Conservation (phyloP, 2,113 vertebrate genomes). For the Pholis gunnellus region DNA sequence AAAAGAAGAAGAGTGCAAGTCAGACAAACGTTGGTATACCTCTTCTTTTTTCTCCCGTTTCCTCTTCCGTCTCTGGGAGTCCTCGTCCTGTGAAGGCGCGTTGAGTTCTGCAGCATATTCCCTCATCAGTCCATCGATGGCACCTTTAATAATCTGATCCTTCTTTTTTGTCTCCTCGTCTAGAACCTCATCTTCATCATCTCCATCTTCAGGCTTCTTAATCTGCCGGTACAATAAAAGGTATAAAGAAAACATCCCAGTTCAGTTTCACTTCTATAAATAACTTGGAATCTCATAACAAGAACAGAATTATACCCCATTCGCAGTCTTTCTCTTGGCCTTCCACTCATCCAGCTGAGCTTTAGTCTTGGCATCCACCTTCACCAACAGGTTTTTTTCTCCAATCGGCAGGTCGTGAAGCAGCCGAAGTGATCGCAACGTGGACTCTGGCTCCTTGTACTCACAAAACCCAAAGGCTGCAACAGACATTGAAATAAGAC, state of each 20-base stretch:
- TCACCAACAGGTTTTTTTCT: constrained; percentile 97
- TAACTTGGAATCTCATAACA: background rate
- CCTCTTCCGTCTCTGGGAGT: constrained; percentile 95
- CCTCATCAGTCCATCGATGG: constrained; percentile 95
- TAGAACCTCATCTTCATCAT: constrained; percentile 95
- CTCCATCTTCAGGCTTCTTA: constrained; percentile 87
- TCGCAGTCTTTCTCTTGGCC: constrained; percentile 93
- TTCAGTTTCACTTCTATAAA: background rate
- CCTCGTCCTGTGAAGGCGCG: constrained; percentile 94
- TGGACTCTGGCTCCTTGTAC: constrained; percentile 98
- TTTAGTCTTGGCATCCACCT: constrained; percentile 99
- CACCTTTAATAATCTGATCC: constrained; percentile 95
- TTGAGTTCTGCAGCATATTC: constrained; percentile 98
- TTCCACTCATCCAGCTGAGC: constrained; percentile 99
- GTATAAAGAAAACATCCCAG: background rate
- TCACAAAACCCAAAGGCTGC: constrained; percentile 99
- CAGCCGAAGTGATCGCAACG: constrained; percentile 92
- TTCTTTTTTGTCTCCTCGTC: constrained; percentile 97
- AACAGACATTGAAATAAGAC: constrained; percentile 24
- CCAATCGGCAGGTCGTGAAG: constrained; percentile 97
- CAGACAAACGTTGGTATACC: constrained; percentile 76
- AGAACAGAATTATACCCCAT: constrained; percentile 86
- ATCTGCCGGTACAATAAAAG: constrained; percentile 73
- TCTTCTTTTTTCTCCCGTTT: constrained; percentile 99
- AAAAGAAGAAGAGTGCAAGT: background rate